Conservation (phyloP, 2,113 vertebrate genomes). For the Mobula birostris region DNA sequence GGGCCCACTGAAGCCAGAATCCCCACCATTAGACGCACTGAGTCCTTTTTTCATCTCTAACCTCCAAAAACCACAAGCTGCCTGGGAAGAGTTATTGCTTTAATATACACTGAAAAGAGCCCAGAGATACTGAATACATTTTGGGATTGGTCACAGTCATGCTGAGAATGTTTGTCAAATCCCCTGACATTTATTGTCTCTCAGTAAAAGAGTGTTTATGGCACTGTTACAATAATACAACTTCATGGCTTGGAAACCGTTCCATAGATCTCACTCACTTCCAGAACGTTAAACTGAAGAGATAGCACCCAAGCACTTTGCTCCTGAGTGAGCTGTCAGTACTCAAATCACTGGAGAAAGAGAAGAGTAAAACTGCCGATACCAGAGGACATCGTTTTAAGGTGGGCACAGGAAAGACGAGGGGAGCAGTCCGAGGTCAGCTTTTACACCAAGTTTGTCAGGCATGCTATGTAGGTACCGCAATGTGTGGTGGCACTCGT, state of each 20-base stretch:
- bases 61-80: not conserved
- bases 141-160: not conserved
- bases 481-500: too few species aligned
- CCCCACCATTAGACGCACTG: not conserved
- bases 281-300: not conserved
- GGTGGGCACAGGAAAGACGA: too few species aligned
- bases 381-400: too few species aligned
- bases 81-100: conserved; percentile 2
- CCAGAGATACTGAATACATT: not conserved
- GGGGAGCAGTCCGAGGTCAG: too few species aligned
- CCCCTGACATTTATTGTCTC: not conserved
- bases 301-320: too few species aligned
- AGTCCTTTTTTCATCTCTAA: not conserved
- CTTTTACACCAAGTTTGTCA: too few species aligned
- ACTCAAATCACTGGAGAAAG: not conserved
- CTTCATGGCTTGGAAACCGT: not conserved
- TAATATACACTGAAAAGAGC: not conserved
- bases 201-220: conserved; percentile 27
- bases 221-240: not conserved
- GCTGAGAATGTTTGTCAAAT: conserved; percentile 20
- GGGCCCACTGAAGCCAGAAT: not conserved
- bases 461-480: too few species aligned
- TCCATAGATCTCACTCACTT: not conserved
- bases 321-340: not conserved
- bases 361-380: not conserved